phyloP scores from a whole-genome alignment of 2,113 vertebrate genomes.

The Columba livia region DNA sequence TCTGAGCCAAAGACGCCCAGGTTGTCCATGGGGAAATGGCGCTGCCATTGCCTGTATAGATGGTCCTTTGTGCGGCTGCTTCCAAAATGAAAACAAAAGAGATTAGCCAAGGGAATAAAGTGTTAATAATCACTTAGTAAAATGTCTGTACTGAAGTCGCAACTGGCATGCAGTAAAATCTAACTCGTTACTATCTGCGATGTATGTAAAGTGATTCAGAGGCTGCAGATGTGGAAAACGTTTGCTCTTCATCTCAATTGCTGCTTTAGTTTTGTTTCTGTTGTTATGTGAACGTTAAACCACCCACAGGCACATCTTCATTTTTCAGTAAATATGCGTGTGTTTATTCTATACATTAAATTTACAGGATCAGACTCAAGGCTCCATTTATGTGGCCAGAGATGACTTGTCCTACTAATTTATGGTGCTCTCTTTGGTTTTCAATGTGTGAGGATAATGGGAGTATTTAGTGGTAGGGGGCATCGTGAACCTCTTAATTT shows the following conservation, averaged over 20 bases:
- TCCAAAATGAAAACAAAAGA: neutral
- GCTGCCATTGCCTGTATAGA: neutral
- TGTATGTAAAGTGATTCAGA: neutral
- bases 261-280: neutral
- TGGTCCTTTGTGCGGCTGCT: neutral
- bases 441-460: neutral
- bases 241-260: slow-evolving; percentile 3
- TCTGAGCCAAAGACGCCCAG: neutral
- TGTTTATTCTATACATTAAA: neutral
- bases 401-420: neutral
- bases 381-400: neutral
- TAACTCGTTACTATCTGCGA: neutral
- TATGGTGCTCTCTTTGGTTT: neutral
- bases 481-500: neutral
- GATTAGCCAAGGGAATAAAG: neutral
- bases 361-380: neutral
- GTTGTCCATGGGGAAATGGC: neutral
- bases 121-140: neutral
- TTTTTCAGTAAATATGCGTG: neutral
- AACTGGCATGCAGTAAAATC: neutral
- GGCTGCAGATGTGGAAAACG: neutral
- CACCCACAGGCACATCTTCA: neutral
- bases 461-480: neutral
- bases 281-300: neutral
- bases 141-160: neutral